A percentile compares a stretch with the other conserved stretches of the same genome.
Conservation (phyloP, 1,140 invertebrate genomes). For the Sycophaga agraensis region DNA sequence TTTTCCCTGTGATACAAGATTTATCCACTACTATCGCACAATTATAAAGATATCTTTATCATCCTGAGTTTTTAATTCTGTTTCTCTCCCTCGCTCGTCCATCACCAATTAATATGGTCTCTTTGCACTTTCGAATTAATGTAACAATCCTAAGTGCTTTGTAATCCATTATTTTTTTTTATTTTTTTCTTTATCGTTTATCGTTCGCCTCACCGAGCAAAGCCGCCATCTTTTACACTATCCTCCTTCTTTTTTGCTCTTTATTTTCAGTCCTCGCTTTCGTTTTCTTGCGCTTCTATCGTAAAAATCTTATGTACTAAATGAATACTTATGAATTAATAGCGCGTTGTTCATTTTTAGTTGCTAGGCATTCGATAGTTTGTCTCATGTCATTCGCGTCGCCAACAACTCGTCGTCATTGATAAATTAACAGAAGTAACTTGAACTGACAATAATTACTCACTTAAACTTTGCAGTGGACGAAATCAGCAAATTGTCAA, state of each 20-base stretch:
- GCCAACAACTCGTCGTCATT: not conserved
- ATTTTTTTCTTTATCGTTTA: slow-evolving; percentile 15
- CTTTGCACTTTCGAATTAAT: slow-evolving; percentile 14
- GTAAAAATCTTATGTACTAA: slow-evolving; percentile 47
- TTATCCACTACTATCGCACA: slow-evolving; percentile 7
- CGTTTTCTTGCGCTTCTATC: slow-evolving; percentile 37
- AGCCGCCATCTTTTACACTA: slow-evolving; percentile 7
- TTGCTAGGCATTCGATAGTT: too few relatives aligned
- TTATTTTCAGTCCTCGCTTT: slow-evolving; percentile 24
- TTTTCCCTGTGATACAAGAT: slow-evolving; percentile 6
- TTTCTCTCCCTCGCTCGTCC: slow-evolving; percentile 1
- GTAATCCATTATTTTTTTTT: slow-evolving; percentile 7
- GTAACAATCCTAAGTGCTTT: slow-evolving; percentile 19
- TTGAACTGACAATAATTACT: not conserved
- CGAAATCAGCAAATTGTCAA: not conserved
- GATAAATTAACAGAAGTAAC: not conserved
- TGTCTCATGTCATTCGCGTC: too few relatives aligned
- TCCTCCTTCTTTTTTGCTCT: not conserved
- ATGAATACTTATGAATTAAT: slow-evolving; percentile 47
- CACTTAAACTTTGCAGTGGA: not conserved
- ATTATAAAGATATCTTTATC: not conserved
- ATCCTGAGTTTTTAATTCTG: not conserved
- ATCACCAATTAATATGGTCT: slow-evolving; percentile 9
- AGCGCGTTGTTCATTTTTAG: slow-evolving; percentile 30
- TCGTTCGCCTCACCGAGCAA: slow-evolving; percentile 18